Evolutionary conservation across 2,113 vertebrate species (phyloP).

Genomic region (Spea bombifrons): DNA sequence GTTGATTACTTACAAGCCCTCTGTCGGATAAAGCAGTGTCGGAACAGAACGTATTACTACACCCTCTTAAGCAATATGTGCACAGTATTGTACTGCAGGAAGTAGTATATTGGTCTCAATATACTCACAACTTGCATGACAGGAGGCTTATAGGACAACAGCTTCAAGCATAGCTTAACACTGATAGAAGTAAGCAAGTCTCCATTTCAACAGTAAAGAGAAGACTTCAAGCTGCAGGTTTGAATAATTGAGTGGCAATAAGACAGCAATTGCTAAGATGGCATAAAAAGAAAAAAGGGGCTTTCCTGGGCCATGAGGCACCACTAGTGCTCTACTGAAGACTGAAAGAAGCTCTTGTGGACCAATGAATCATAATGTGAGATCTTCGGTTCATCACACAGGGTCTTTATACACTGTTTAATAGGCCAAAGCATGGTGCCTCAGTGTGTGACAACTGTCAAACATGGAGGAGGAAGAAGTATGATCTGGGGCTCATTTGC

Average conservation of each 20-base stretch:
- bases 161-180: neutral
- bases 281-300: neutral
- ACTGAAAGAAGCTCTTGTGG: neutral
- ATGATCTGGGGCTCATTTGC: too few species aligned
- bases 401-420: neutral
- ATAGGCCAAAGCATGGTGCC: neutral
- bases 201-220: neutral
- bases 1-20: neutral
- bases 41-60: neutral
- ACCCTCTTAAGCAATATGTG: slow-evolving; percentile 1
- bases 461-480: too few species aligned
- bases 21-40: neutral
- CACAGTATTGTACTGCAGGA: neutral
- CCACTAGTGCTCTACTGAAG: neutral
- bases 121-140: neutral
- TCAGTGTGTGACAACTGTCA: neutral
- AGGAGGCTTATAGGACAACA: too few species aligned
- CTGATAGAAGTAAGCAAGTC: neutral
- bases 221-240: neutral
- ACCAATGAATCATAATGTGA: neutral
- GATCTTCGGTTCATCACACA: slow-evolving; percentile 1
- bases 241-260: neutral
- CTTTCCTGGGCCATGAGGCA: neutral
- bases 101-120: neutral
- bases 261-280: neutral